Conservation (phyloP, 2,113 vertebrate genomes). For the Herpetotheres cachinnans region DNA sequence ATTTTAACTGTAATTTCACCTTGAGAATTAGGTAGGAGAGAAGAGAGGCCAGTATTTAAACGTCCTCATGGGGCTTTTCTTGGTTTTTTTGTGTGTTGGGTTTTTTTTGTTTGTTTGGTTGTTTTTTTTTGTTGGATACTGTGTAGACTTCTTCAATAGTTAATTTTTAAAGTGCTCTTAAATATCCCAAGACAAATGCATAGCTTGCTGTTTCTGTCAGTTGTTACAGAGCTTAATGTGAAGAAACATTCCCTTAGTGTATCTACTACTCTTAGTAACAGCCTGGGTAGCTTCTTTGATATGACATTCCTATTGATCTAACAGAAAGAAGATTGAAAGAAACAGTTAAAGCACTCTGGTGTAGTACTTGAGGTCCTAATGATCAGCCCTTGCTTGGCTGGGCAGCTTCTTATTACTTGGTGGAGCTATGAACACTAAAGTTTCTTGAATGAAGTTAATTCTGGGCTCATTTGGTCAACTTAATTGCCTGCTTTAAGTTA, state of each 20-base stretch:
- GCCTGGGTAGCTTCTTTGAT: neutral
- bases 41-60: neutral
- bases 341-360: neutral
- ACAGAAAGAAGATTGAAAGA: neutral
- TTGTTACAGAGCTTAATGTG: neutral
- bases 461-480: neutral
- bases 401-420: neutral
- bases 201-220: neutral
- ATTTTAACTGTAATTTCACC: neutral
- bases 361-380: neutral
- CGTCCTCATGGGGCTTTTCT: rapidly evolving
- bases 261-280: neutral
- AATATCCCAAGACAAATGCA: neutral
- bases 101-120: neutral
- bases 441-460: neutral
- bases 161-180: neutral
- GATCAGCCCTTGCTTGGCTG: neutral
- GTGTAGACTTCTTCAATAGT: neutral
- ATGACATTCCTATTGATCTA: neutral
- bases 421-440: neutral
- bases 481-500: neutral
- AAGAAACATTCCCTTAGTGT: neutral
- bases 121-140: neutral
- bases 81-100: neutral
- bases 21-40: neutral